Conservation (phyloP, 2,113 vertebrate genomes). For the Henicopernis longicauda region DNA sequence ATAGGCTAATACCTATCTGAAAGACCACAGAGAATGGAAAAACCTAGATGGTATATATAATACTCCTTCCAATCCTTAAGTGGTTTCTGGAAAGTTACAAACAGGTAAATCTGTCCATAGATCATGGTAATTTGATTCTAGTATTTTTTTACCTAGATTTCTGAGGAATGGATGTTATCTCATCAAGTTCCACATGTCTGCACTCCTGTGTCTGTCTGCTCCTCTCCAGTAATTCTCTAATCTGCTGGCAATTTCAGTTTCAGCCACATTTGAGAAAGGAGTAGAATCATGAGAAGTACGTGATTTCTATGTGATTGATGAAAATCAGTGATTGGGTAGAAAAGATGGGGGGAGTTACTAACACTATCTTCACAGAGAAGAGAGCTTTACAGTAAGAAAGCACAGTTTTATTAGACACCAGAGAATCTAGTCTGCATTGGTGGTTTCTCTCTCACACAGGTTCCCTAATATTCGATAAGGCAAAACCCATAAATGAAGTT, state of each 20-base stretch:
- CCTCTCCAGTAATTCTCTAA: not conserved
- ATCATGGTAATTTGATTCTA: not conserved
- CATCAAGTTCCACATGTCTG: not conserved
- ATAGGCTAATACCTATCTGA: not conserved
- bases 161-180: not conserved
- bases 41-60: not conserved
- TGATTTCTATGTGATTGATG: not conserved
- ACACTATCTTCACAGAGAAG: not conserved
- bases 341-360: not conserved
- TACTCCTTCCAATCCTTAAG: not conserved
- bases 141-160: not conserved
- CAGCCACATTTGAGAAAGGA: not conserved
- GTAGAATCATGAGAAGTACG: not conserved
- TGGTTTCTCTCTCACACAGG: not conserved
- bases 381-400: not conserved
- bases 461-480: not conserved
- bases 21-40: not conserved
- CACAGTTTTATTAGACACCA: not conserved
- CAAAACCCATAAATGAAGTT: not conserved
- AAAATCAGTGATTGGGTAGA: not conserved
- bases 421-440: not conserved
- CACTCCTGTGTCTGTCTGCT: not conserved
- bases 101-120: not conserved
- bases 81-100: not conserved
- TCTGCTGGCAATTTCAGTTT: slow-evolving; percentile 2